phyloP scores from a whole-genome alignment of 2,888 invertebrate genomes.

The Craniophora ligustri region DNA sequence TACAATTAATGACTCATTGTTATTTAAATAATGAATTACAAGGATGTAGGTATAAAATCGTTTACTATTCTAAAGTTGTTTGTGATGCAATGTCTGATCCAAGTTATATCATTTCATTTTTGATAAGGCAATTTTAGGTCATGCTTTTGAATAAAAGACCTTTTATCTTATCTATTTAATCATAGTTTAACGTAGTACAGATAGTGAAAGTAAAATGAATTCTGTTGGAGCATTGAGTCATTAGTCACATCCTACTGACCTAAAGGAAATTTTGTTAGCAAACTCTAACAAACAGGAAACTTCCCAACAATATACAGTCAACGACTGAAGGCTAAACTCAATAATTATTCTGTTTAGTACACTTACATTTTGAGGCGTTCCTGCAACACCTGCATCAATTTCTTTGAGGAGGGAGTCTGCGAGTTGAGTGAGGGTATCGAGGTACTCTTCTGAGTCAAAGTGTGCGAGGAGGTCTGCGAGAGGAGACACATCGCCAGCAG shows the following conservation, averaged over 20 bases:
- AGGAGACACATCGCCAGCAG: constrained; percentile 94
- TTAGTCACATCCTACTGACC: constrained; percentile 14
- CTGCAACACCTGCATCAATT: constrained; percentile 91
- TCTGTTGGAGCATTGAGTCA: background rate
- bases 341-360: background rate
- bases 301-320: background rate
- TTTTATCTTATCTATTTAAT: constrained; percentile 31
- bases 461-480: constrained; percentile 95
- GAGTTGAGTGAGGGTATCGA: constrained; percentile 93
- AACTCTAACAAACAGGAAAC: constrained; percentile 11
- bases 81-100: constrained; percentile 26
- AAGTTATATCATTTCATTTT: constrained; percentile 31
- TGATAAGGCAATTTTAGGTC: constrained; percentile 28
- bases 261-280: constrained; percentile 8
- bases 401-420: constrained; percentile 95
- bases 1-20: background rate
- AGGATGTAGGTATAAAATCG: background rate
- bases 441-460: constrained; percentile 92
- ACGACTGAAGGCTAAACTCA: background rate
- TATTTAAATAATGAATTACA: constrained; percentile 1
- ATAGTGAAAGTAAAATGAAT: background rate
- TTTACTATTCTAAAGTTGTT: background rate
- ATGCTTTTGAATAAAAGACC: background rate
- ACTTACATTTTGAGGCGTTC: constrained; percentile 90
- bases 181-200: background rate